These are phyloP conservation scores for Choloepus hoffmanni DNA, from an alignment of 2,113 vertebrate species.

Conservation along the genomic window DNA sequence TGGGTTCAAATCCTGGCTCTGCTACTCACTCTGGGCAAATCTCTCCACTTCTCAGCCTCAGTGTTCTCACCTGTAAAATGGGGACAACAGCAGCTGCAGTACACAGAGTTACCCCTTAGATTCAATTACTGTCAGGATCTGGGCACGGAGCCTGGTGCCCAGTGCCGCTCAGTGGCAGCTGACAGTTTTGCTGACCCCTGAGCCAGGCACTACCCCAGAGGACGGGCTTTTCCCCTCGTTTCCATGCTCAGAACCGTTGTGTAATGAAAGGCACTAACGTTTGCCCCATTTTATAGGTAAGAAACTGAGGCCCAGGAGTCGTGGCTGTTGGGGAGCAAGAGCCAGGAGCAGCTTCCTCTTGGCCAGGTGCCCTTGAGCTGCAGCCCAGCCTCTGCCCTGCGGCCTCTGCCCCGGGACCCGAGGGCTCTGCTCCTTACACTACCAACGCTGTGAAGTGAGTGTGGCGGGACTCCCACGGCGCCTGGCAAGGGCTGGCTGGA, in stretches of 20 bases:
- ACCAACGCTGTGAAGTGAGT: fast-evolving
- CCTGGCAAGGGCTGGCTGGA: background rate
- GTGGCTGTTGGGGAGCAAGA: background rate
- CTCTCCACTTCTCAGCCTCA: background rate
- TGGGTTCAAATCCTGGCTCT: background rate
- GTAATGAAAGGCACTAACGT: fast-evolving
- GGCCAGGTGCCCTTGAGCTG: too few relatives aligned
- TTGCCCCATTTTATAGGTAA: background rate
- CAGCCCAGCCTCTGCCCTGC: background rate
- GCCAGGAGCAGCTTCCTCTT: background rate
- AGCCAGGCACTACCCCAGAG: background rate
- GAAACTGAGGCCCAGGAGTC: background rate
- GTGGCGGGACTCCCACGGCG: background rate
- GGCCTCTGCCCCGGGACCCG: fast-evolving
- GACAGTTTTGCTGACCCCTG: fast-evolving
- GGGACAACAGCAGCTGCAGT: fast-evolving
- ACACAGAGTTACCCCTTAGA: background rate
- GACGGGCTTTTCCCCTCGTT: background rate
- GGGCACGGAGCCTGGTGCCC: background rate
- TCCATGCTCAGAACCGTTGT: fast-evolving
- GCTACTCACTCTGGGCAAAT: background rate
- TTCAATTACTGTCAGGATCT: fast-evolving
- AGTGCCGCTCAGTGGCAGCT: background rate
- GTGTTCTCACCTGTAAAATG: background rate
- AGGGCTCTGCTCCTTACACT: background rate